These are phyloP conservation scores for Anagrus nilaparvatae DNA, from an alignment of 1,140 invertebrate species.

Conservation along the genomic window DNA sequence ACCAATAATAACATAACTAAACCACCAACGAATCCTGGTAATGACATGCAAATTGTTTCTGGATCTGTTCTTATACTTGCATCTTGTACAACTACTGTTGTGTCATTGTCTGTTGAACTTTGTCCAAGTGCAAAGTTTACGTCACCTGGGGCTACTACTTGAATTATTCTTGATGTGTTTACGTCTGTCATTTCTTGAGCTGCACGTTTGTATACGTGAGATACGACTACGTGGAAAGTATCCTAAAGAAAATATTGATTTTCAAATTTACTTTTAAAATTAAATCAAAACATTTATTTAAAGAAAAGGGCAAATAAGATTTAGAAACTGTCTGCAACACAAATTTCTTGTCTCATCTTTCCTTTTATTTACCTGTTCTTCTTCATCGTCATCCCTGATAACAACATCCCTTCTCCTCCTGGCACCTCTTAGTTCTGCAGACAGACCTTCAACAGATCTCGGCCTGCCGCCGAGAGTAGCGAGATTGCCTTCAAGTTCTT, in stretches of 20 bases:
- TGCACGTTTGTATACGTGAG: conserved; percentile 72
- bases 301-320: not conserved
- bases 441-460: conserved; percentile 66
- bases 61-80: conserved; percentile 57
- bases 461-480: conserved; percentile 73
- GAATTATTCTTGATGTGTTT: conserved; percentile 80
- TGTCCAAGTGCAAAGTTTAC: conserved; percentile 81
- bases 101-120: conserved; percentile 63
- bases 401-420: conserved; percentile 46
- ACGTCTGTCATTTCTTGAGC: conserved; percentile 90
- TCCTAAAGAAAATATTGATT: conserved; percentile 20
- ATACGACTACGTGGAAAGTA: conserved; percentile 42
- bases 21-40: conserved; percentile 83
- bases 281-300: not conserved
- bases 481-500: conserved; percentile 65
- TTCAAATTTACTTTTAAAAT: conserved; percentile 4
- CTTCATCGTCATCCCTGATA: conserved; percentile 20
- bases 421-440: conserved; percentile 58
- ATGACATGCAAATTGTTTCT: conserved; percentile 86
- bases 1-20: conserved; percentile 83
- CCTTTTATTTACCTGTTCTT: conserved; percentile 8
- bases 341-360: not conserved
- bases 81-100: conserved; percentile 66
- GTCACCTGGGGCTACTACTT: conserved; percentile 87
- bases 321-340: not conserved